Evolutionary conservation across 2,113 vertebrate genomes (phyloP), one percentile per base, ranked within the genome.

Genomic region (Tachycineta bicolor): DNA sequence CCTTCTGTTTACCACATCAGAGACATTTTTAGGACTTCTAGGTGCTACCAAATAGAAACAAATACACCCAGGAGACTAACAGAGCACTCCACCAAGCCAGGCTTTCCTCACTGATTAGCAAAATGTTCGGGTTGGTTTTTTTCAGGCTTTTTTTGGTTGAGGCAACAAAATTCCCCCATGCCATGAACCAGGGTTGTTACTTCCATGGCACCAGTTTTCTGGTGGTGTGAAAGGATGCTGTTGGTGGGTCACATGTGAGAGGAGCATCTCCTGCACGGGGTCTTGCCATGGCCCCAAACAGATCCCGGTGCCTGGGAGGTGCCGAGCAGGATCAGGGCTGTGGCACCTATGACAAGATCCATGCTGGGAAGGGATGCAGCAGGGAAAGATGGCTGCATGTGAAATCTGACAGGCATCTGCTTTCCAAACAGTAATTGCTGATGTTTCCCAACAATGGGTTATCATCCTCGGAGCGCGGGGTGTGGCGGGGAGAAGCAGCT

Each of bases 381-480:
- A 53, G n/a, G 41, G 63, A 65, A 73, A 88, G 59, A 26, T 0
- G 2, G 24, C 20, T 77, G 62, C 49, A 49, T 79, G 88, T 79
- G 83, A 58, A 90, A 92, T 62, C 19, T 37, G 74, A 46, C 46
- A 58, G n/a, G 70, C 41, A 21, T 85, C 70, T 90, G 88, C 77
- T 92, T 93, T 88, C 82, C 94, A 95, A 90, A 90, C 75, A 70
- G 92, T 83, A 91, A 77, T 6, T 86, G 82, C 64, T 74, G 78
- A 83, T 74, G 87, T 94, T 94, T 90, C 87, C 73, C 21, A 20
- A 64, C 87, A 80, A 50, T 33, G 14, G 68, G 64, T 69, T 85
- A 91, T 80, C 82, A 64, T 19, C 43, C 71, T 65, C 11, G 15
- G 60, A 89, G 87, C 84, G 85, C 74, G 62, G 94, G 94, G 96